Percentiles rank a stretch among this genome's conserved stretches.
phyloP scores from a whole-genome alignment of 2,797 vertebrate species.

The Dromococcyx pavoninus region DNA sequence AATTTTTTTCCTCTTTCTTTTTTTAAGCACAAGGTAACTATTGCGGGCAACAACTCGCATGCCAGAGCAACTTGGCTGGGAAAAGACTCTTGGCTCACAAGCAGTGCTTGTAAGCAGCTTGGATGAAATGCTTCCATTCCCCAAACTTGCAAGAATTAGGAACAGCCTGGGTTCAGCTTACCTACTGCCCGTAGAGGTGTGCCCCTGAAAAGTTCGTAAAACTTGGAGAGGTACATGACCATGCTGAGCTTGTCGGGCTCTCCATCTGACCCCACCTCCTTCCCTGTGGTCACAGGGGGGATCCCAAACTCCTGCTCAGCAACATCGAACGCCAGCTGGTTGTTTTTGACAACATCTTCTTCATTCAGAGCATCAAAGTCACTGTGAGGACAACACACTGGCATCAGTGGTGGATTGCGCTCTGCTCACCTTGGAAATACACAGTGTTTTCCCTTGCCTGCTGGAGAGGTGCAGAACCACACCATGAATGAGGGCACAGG shows the following conservation, averaged over 20 bases:
- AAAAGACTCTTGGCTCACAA: not conserved
- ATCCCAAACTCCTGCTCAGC: conserved; percentile 92
- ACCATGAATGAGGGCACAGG: not conserved
- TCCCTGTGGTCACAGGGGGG: conserved; percentile 81
- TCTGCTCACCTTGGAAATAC: not conserved
- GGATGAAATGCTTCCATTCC: not conserved
- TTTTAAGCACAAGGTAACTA: not conserved
- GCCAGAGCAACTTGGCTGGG: not conserved
- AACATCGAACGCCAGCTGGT: conserved; percentile 91
- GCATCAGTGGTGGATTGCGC: not conserved
- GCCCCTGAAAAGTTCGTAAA: conserved; percentile 94
- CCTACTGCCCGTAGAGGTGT: conserved; percentile 85
- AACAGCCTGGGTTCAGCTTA: conserved; percentile 57
- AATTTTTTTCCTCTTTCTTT: not conserved
- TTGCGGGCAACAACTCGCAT: not conserved
- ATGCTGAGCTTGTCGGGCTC: conserved; percentile 90
- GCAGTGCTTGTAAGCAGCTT: not conserved
- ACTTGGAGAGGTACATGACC: conserved; percentile 92
- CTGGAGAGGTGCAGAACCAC: not conserved
- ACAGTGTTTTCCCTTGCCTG: accelerated
- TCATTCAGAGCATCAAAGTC: conserved; percentile 90
- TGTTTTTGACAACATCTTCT: conserved; percentile 84
- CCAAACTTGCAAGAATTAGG: not conserved
- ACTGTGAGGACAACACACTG: conserved; percentile 67
- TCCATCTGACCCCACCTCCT: conserved; percentile 79